Base-by-base conservation (phyloP, 2,113 vertebrate species). In the Rostratula benghalensis region DNA sequence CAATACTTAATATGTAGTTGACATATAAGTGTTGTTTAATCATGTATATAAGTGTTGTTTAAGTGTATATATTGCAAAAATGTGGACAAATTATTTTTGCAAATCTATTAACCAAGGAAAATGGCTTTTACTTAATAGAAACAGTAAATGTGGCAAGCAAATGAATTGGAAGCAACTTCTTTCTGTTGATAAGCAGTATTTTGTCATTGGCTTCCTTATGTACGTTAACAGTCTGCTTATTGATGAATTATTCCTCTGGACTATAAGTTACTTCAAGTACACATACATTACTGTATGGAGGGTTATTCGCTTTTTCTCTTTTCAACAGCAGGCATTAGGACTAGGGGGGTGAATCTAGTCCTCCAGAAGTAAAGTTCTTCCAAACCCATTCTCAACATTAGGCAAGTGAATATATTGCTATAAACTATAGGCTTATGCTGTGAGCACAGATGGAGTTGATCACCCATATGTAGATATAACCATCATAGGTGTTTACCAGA, bases 401-500 rank as follows among this genome's bases (percentile, higher is more conserved):
- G 31, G 30, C 35, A 83, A 33, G 33, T 5, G 48, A 43, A 46
- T 76, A 73, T 79, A 48, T 16, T 10, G 2, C 30, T 37, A 1
- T 35, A 59, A 85, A 20, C 28, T 9, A 0, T 13, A n/a, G 46
- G 16, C 31, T 87, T 35, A 39, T 61, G n/a, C 53, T 87, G 22
- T 68, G 48, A 85, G 18, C 48, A 73, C 43, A 31, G 31, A 28
- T 30, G 3, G 28, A 63, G 51, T 6, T 76, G 15, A n/a, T 83
- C 15, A 12, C 51, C 24, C 13, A 8, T 24, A 30, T 5, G 6
- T 7, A 39, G 31, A 50, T 0, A 0, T 74, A 59, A 50, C 11
- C 63, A 64, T 11, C 31, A 11, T 3, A 27, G 27, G 2, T 9
- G 76, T 81, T 65, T 27, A 57, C 10, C 33, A 43, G 64, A 81